These are phyloP conservation scores for Cinclus cinclus DNA, from an alignment of 2,113 vertebrate genomes.

Conservation along the genomic window DNA sequence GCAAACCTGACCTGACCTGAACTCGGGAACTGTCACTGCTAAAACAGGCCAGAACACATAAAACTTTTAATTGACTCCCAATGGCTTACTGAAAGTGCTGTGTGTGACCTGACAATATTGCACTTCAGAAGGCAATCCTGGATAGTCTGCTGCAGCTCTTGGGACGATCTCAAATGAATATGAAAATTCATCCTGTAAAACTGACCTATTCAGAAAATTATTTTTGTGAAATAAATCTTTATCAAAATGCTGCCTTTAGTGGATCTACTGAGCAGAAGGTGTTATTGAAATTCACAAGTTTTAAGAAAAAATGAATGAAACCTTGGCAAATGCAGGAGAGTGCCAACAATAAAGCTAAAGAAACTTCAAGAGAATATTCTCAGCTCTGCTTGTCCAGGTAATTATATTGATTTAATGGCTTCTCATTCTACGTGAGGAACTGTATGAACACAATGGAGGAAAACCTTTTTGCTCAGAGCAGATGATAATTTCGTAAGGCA, in stretches of 20 bases:
- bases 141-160: neutral
- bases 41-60: neutral
- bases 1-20: neutral
- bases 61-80: constrained; percentile 35
- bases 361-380: neutral
- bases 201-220: neutral
- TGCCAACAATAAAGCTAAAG: neutral
- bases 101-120: neutral
- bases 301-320: neutral
- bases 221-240: neutral
- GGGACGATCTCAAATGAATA: neutral
- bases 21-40: neutral
- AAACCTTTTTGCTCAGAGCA: neutral
- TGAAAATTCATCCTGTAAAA: neutral
- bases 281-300: neutral
- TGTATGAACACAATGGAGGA: neutral
- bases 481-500: neutral
- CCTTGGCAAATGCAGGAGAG: neutral
- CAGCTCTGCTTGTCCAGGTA: neutral
- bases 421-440: neutral
- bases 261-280: neutral
- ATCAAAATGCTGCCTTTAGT: neutral
- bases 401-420: neutral
- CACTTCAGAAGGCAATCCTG: neutral
- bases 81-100: neutral